A percentile compares a stretch with the other conserved stretches of the same genome.
phyloP scores from a whole-genome alignment of 1,140 invertebrate species.

The Chionoecetes opilio region DNA sequence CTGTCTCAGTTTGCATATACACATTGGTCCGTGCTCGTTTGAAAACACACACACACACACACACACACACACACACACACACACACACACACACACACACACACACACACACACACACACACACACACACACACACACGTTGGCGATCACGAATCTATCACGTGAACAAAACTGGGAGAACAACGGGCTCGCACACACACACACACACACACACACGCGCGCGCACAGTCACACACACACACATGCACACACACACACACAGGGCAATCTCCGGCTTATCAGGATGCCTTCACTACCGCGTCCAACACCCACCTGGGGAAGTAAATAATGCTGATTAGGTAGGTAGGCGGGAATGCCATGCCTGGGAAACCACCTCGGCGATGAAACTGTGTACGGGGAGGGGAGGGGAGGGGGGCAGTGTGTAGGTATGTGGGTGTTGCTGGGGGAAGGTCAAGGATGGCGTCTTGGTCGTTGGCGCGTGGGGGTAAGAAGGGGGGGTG shows the following conservation, averaged over 20 bases:
- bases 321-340: neutral
- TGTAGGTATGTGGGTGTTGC: neutral
- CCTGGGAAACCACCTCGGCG: neutral
- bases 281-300: neutral
- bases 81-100: conserved; percentile 18
- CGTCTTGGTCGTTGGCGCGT: neutral
- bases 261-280: neutral
- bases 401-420: no score
- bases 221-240: neutral
- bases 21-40: no score
- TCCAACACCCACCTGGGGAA: neutral
- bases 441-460: neutral
- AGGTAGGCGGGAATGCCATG: conserved; percentile 9
- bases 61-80: neutral
- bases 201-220: neutral
- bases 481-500: neutral
- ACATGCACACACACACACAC: neutral
- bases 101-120: conserved; percentile 18
- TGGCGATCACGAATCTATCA: neutral
- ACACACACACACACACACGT: neutral
- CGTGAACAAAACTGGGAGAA: no score
- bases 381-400: neutral
- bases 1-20: no score
- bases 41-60: neutral
- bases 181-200: neutral